Conservation (phyloP, 1,140 invertebrate genomes). For the Pseudomyrmex gracilis region DNA sequence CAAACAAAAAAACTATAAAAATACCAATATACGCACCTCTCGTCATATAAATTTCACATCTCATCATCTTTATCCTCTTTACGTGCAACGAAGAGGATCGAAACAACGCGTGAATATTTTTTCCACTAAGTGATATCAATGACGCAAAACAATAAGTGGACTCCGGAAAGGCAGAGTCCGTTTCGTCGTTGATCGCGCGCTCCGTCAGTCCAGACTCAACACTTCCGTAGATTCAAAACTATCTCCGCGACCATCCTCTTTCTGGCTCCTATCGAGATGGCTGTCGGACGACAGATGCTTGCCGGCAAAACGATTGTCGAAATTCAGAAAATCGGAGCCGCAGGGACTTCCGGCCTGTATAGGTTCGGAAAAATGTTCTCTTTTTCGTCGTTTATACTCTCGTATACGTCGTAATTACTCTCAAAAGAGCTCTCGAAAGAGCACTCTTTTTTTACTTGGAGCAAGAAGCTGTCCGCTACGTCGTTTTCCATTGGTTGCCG, state of each 20-base stretch:
- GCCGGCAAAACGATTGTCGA: constrained; percentile 70
- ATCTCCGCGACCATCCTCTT: constrained; percentile 53
- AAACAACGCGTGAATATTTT: constrained; percentile 18
- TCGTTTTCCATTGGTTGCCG: constrained; percentile 63
- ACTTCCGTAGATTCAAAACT: constrained; percentile 51
- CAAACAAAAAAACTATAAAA: constrained; percentile 52
- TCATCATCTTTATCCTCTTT: constrained; percentile 15
- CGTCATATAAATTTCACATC: neutral
- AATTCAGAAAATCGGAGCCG: constrained; percentile 74
- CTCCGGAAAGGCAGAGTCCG: constrained; percentile 6
- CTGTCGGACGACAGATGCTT: constrained; percentile 65
- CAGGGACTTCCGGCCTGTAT: constrained; percentile 74
- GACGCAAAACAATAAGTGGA: constrained; percentile 25
- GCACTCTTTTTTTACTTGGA: constrained; percentile 74
- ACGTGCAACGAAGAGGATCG: neutral
- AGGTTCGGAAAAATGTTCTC: constrained; percentile 65
- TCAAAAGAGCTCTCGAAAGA: constrained; percentile 22
- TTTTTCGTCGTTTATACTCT: constrained; percentile 31
- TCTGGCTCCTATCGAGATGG: constrained; percentile 64
- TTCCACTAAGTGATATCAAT: neutral
- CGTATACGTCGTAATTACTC: constrained; percentile 19
- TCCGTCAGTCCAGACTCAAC: constrained; percentile 67
- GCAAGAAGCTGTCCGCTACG: constrained; percentile 69
- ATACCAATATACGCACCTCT: constrained; percentile 8
- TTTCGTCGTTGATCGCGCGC: neutral